phyloP scores from a whole-genome alignment of 2,113 vertebrate species.

The Corydoras sp. region DNA sequence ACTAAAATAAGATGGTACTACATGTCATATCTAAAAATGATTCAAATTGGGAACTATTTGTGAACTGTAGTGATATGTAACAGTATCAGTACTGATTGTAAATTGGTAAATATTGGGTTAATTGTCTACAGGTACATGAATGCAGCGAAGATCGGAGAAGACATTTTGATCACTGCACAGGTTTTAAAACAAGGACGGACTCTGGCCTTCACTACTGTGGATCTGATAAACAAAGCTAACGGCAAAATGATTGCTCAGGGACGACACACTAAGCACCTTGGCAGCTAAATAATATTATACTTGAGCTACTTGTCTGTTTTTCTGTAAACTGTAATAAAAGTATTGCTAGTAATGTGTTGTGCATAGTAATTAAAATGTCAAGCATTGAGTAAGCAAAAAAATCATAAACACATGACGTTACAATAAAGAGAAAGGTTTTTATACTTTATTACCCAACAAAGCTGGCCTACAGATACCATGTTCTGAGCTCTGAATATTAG shows the following conservation, averaged over 20 bases:
- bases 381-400: slow-evolving; percentile 30
- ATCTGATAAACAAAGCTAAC: slow-evolving; percentile 81
- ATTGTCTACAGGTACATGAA: slow-evolving; percentile 77
- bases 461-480: slow-evolving; percentile 78
- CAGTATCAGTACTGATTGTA: no score
- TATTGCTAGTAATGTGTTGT: slow-evolving; percentile 60
- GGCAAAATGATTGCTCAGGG: slow-evolving; percentile 91
- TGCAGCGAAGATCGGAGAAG: slow-evolving; percentile 87
- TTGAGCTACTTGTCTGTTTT: no score
- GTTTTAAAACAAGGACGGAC: slow-evolving; percentile 85
- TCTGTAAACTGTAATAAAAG: no score
- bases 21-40: no score
- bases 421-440: slow-evolving; percentile 58
- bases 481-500: slow-evolving; percentile 69
- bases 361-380: slow-evolving; percentile 45
- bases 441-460: slow-evolving; percentile 57
- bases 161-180: slow-evolving; percentile 85
- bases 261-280: slow-evolving; percentile 88
- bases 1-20: no score
- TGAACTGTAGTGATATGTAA: no score
- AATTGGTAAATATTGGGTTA: background rate
- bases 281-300: slow-evolving; percentile 48
- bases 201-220: slow-evolving; percentile 84
- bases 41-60: no score
- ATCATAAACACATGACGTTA: slow-evolving; percentile 42